These are phyloP conservation scores for Cheilosia urbana DNA, from an alignment of 2,888 invertebrate species.

Conservation along the genomic window DNA sequence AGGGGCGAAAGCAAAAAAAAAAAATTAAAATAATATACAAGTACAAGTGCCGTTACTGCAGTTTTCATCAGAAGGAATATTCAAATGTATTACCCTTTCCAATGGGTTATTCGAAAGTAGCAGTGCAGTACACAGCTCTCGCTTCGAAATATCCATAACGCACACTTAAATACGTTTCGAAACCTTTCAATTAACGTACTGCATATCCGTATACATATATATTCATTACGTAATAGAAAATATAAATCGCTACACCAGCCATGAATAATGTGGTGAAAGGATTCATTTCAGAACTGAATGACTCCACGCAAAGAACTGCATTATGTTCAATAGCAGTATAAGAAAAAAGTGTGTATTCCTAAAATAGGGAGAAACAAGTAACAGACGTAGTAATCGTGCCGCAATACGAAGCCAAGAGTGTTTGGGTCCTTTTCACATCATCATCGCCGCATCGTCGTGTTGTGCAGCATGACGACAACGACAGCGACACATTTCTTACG, in stretches of 20 bases:
- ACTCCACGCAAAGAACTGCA: slow-evolving; percentile 49
- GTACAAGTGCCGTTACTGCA: background rate
- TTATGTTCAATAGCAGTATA: slow-evolving; percentile 32
- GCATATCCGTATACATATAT: background rate
- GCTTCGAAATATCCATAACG: slow-evolving; percentile 44
- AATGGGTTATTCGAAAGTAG: slow-evolving; percentile 55
- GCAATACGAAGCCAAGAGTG: slow-evolving; percentile 14
- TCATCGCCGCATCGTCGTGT: slow-evolving; percentile 45
- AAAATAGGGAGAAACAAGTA: background rate
- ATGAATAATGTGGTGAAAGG: slow-evolving; percentile 43
- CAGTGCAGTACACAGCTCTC: background rate
- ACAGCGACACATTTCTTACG: slow-evolving; percentile 38
- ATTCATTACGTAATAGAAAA: slow-evolving; percentile 11
- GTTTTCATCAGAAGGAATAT: slow-evolving; percentile 15
- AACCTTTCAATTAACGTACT: slow-evolving; percentile 13
- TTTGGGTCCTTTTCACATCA: slow-evolving; percentile 47
- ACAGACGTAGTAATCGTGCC: slow-evolving; percentile 21
- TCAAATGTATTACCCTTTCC: slow-evolving; percentile 42
- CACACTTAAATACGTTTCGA: slow-evolving; percentile 50
- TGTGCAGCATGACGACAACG: slow-evolving; percentile 10
- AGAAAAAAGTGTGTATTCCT: background rate
- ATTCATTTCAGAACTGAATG: slow-evolving; percentile 42
- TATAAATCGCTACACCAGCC: slow-evolving; percentile 5
- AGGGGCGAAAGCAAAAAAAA: background rate
- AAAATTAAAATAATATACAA: background rate